phyloP scores from a whole-genome alignment of 2,797 vertebrate genomes.

The Hirundo rustica region DNA sequence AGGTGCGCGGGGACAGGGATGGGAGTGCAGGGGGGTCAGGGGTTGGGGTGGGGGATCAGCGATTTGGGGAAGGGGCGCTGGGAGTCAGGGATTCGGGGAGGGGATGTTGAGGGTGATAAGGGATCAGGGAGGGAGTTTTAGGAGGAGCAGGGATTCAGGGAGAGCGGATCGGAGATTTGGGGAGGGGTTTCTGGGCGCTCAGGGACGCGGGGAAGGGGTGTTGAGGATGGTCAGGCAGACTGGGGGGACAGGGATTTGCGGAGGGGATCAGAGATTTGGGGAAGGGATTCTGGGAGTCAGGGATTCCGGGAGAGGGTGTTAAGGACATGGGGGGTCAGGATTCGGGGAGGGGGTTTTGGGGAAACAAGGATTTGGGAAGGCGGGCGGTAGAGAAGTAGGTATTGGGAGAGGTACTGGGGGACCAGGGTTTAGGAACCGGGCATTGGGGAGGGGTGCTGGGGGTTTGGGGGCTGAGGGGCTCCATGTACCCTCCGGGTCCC shows the following conservation, averaged over 20 bases:
- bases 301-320: neutral
- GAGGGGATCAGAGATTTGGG: neutral
- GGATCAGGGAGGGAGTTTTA: neutral
- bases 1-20: neutral
- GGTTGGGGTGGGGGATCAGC: no score
- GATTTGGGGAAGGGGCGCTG: neutral
- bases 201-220: neutral
- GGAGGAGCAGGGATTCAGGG: neutral
- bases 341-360: neutral
- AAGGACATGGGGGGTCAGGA: neutral
- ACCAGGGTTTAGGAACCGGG: neutral
- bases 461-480: neutral
- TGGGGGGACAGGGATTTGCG: neutral
- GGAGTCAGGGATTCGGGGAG: neutral
- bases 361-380: neutral
- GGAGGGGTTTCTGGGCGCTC: neutral
- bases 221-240: neutral
- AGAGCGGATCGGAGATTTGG: neutral
- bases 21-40: neutral
- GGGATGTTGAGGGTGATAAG: neutral
- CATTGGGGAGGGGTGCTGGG: accelerated
- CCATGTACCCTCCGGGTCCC: accelerated
- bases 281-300: neutral
- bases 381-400: accelerated
- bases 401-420: accelerated